These are phyloP conservation scores for Acipenser transmontanus DNA, from an alignment of 2,797 vertebrate genomes.

Conservation along the genomic window DNA sequence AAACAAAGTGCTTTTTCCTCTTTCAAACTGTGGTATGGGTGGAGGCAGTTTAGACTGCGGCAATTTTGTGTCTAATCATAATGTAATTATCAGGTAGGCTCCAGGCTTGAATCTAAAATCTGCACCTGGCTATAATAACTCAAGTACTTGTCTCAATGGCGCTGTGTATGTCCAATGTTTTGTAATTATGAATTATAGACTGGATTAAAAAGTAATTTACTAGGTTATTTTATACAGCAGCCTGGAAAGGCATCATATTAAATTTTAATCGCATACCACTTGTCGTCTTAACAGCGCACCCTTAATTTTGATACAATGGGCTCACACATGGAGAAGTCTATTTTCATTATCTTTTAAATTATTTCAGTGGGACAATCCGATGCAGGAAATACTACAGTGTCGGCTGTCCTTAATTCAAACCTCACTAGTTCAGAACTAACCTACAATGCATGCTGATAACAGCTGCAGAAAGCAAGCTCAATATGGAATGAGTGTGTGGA, in stretches of 20 bases:
- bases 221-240: slow-evolving; percentile 36
- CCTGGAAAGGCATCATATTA: not conserved
- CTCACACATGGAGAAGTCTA: not conserved
- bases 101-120: slow-evolving; percentile 32
- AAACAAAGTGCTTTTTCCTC: too few species aligned
- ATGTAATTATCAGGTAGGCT: slow-evolving; percentile 2
- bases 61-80: too few species aligned
- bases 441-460: too few species aligned
- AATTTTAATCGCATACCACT: not conserved
- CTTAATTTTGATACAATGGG: not conserved
- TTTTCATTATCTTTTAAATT: not conserved
- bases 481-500: too few species aligned
- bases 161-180: not conserved
- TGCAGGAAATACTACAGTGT: too few species aligned
- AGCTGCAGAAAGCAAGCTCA: too few species aligned
- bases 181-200: slow-evolving; percentile 29
- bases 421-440: too few species aligned
- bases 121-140: slow-evolving; percentile 39
- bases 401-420: too few species aligned
- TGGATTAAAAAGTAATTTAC: slow-evolving; percentile 50
- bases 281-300: not conserved
- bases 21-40: too few species aligned
- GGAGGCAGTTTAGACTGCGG: too few species aligned
- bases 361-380: not conserved
- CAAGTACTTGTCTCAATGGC: slow-evolving; percentile 31